These are phyloP conservation scores for crab-eating macaque (Macaca fascicularis) DNA, from an alignment of 2,113 vertebrate genomes.

Conservation along the genomic window T2T-MFA8v1.1 NC_088376.1:115278001-115278500, in stretches of 20 bases:
- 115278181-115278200: conserved; percentile 90
- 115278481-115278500: too few relatives aligned
- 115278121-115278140: conserved; percentile 89
- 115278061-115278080: conserved; percentile 66
- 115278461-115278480: too few relatives aligned
- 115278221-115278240: background rate
- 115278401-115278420: too few relatives aligned
- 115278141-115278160: conserved; percentile 93
- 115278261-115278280: too few relatives aligned
- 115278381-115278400: too few relatives aligned
- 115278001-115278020: background rate
- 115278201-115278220: background rate
- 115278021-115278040: conserved; percentile 79
- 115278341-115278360: too few relatives aligned
- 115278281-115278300: too few relatives aligned
- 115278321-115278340: too few relatives aligned
- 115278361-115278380: too few relatives aligned
- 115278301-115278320: too few relatives aligned
- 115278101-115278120: conserved; percentile 86
- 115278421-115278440: too few relatives aligned
- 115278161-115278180: conserved; percentile 96
- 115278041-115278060: conserved; percentile 81
- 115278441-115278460: too few relatives aligned
- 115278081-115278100: conserved; percentile 74
- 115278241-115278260: background rate